Evolutionary conservation across 2,797 vertebrate species (phyloP).

Genomic region (Sebastes oblongus): DNA sequence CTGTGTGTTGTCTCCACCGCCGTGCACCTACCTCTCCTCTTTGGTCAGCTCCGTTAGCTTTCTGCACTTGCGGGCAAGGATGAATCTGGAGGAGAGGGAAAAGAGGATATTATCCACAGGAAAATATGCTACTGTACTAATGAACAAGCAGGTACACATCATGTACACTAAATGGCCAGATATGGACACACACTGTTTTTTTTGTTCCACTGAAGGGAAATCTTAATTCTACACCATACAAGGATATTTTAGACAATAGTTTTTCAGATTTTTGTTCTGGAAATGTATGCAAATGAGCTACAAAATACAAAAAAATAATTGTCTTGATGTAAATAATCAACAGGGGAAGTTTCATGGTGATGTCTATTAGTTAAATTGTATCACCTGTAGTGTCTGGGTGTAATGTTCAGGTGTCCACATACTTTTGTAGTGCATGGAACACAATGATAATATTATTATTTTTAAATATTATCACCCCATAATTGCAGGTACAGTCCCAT

Average conservation of each 20-base stretch:
- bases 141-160: background rate
- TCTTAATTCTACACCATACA: background rate
- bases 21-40: slow-evolving; percentile 88
- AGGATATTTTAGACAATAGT: background rate
- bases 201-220: background rate
- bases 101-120: background rate
- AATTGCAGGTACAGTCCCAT: slow-evolving; percentile 90
- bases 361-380: no score
- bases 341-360: no score
- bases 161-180: background rate
- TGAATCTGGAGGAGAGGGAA: slow-evolving; percentile 86
- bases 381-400: background rate
- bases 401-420: background rate
- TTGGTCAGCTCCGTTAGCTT: slow-evolving; percentile 86
- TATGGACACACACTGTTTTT: background rate
- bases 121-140: background rate
- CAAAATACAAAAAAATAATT: no score
- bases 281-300: no score
- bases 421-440: background rate
- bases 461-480: slow-evolving; percentile 85
- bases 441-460: background rate
- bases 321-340: no score
- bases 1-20: background rate
- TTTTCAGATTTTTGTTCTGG: no score
- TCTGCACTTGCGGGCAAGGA: slow-evolving; percentile 91